Conservation (phyloP, 2,113 vertebrate genomes). For the Puntigrus tetrazona region DNA sequence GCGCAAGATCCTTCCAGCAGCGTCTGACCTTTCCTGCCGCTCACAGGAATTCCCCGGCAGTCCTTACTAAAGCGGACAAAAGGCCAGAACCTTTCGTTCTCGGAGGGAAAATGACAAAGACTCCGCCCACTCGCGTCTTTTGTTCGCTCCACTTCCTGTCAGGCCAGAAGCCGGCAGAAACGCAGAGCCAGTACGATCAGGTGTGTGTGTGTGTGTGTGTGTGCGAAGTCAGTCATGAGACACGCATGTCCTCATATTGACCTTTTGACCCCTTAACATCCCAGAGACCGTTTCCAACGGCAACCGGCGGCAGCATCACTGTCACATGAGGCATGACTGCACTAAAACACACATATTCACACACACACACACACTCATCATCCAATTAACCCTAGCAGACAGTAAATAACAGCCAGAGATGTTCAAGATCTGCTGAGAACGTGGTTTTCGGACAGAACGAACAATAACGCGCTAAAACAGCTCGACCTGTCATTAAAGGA, state of each 20-base stretch:
- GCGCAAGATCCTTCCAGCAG: not conserved
- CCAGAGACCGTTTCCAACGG: constrained; percentile 31
- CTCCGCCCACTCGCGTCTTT: constrained; percentile 39
- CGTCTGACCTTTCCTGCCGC: constrained; percentile 21
- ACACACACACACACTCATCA: constrained; percentile 18
- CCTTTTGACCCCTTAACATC: constrained; percentile 47
- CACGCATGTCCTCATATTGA: constrained; percentile 36
- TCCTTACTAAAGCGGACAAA: constrained; percentile 27
- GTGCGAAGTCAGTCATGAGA: constrained; percentile 45
- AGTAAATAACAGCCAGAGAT: not conserved
- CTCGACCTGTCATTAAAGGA: not conserved
- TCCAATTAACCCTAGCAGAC: not conserved
- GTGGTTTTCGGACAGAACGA: not conserved
- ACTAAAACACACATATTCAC: constrained; percentile 28
- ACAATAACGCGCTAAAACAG: not conserved
- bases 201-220: constrained; percentile 50
- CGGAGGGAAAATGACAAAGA: constrained; percentile 47
- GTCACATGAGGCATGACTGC: constrained; percentile 74
- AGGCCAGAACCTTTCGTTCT: constrained; percentile 64
- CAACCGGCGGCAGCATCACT: constrained; percentile 67
- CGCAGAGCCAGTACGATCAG: not conserved
- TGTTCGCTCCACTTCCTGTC: constrained; percentile 15
- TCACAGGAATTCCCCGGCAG: constrained; percentile 47
- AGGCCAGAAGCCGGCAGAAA: constrained; percentile 42
- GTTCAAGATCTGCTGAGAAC: not conserved